Evolutionary conservation across 2,797 vertebrate species (phyloP), one percentile per base, ranked within the genome.

Genomic region (Ispidina lecontei): DNA sequence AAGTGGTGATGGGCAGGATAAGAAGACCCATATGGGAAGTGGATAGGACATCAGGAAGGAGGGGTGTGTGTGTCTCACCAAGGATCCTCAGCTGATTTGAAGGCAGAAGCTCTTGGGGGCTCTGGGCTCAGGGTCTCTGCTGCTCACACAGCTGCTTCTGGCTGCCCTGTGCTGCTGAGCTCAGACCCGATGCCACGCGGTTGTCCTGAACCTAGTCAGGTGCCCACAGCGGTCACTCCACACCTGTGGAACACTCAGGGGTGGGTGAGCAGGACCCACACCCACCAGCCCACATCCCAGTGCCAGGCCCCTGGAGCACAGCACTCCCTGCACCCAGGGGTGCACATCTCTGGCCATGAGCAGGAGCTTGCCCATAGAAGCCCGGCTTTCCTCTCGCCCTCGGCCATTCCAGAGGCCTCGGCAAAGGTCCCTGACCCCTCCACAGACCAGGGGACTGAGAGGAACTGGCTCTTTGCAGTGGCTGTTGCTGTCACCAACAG

Each of bases 51-150:
- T 16, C 13, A 22, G 69, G 56, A 56, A 54, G 77, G 22, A 58
- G 31, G 0, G 0, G 51, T 9, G 35, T 3, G 39, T 10, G 8
- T 83, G n/a, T 29, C 31, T 15, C 58, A 31, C 0, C 0, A 1
- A 31, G 46, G 43, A 49, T 74, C 6, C n/a, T 18, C 2, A 2
- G 19, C 5, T 43, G 39, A 11, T 29, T 62, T 51, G 59, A 14
- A 33, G 75, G 60, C 4, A 23, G 17, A 46, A 49, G 23, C 58
- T 41, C 46, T 21, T 0, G 0, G 31, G 49, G 46, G 10, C 58
- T 35, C 31, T 9, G 21, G 22, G 55, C n/a, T 49, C 47, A 49
- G 47, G 52, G 51, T 18, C 49, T 75, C 39, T 49, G 59, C 63
- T 81, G 63, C 78, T 77, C 58, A 2, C 0, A 2, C 51, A 26